phyloP scores from a whole-genome alignment of 2,113 vertebrate genomes.

The Tinamus guttatus region DNA sequence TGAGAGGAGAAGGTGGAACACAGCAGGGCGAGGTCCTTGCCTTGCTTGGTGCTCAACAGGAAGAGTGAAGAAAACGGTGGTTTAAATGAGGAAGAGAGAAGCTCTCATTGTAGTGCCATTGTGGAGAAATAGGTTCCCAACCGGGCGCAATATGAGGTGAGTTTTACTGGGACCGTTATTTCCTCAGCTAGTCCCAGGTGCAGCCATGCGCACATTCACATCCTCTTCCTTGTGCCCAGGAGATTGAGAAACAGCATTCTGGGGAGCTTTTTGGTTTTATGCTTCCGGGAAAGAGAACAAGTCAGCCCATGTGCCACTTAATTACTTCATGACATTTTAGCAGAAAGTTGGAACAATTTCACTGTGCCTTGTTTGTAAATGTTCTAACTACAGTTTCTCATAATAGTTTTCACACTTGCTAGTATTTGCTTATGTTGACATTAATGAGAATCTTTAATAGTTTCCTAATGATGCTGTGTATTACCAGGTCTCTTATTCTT shows the following conservation, averaged over 20 bases:
- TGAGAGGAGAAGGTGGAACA: neutral
- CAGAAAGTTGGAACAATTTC: neutral
- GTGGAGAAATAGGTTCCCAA: neutral
- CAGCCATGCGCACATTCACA: neutral
- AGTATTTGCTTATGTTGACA: neutral
- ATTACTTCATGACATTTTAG: neutral
- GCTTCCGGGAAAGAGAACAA: neutral
- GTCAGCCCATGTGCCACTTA: neutral
- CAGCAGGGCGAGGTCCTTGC: neutral
- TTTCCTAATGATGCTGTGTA: neutral
- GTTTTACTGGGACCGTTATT: neutral
- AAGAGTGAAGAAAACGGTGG: neutral
- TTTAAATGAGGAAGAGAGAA: neutral
- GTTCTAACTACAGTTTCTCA: neutral
- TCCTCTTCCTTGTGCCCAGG: neutral
- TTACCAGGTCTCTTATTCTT: neutral
- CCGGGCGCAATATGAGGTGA: neutral
- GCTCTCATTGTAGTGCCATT: neutral
- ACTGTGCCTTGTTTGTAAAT: neutral
- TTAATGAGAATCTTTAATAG: neutral
- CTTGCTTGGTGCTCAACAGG: neutral
- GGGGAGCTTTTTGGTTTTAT: accelerated
- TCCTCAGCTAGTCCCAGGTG: neutral
- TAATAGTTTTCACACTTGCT: neutral
- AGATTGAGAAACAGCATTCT: neutral